Base-by-base conservation (phyloP, 2,888 invertebrate genomes). In the Calliscelio sp. region DNA sequence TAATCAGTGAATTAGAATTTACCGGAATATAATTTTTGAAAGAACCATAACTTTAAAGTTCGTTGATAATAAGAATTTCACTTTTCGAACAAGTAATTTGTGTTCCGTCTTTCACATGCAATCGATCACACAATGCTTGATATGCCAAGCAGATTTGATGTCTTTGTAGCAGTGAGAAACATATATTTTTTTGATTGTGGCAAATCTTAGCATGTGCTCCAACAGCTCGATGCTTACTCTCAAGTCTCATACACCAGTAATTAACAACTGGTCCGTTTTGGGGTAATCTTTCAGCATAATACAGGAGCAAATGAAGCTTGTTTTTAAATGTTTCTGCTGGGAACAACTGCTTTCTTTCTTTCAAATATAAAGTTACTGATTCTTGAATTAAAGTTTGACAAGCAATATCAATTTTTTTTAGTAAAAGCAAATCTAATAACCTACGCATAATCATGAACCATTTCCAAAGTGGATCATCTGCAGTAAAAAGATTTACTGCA, bases 201-300 rank as follows among this genome's bases (percentile, higher is more conserved):
- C 61, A 79, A 49, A 68, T 61, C 25, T 65, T 59, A 24, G 77
- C 82, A 61, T 70, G 65, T 14, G 20, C n/a, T 7, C 38, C 59
- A 32, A 81, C 44, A 11, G 16, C 10, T n/a, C 68, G 35, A 59
- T 85, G 82, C 20, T 77, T 73, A 2, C 25, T 53, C 20, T 85
- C 74, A 44, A 81, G 63, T 38, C 75, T 25, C 79, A 85, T 75
- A 16, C 78, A 80, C 73, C 81, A 81, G 41, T 63, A 61, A 57
- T 83, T 81, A n/a, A 81, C 46, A 14, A 85, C 55, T 2, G 85
- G 85, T 11, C 85, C 83, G 20, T 55, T 55, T 1, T 46, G n/a
- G 10, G 32, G 20, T 46, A 85, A 46, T 32, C 81, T 18, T 16
- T 65, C 59, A 10, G 59, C 44, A 53, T 84, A 82, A 70, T 84